Percentiles rank a stretch among this genome's conserved stretches.
These are phyloP conservation scores for Heterodera carotae DNA, from an alignment of 1,140 invertebrate genomes.

Conservation along the genomic window DNA sequence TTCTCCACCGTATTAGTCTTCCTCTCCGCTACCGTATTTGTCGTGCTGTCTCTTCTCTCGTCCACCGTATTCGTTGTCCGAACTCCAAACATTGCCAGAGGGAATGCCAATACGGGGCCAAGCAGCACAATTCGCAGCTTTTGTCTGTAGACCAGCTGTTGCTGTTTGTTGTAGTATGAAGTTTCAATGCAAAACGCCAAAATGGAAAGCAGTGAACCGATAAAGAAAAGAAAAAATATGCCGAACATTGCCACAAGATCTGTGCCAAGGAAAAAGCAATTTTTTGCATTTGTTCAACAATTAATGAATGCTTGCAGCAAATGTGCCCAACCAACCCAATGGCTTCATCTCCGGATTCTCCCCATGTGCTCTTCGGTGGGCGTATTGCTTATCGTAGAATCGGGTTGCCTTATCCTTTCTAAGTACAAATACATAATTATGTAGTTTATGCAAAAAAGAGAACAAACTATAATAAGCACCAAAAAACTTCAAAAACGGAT, in stretches of 20 bases:
- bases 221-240: not conserved
- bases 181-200: constrained; percentile 21
- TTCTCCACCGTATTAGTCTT: too few relatives aligned
- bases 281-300: not conserved
- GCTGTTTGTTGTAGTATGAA: constrained; percentile 13
- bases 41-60: too few relatives aligned
- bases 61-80: too few relatives aligned
- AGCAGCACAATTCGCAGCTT: constrained; percentile 2
- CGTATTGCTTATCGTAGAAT: not conserved
- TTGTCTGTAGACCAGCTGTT: constrained; percentile 11
- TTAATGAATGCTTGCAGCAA: too few relatives aligned
- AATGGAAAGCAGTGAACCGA: constrained; percentile 16
- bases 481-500: too few relatives aligned
- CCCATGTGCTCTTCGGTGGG: not conserved
- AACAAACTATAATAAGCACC: too few relatives aligned
- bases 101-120: not conserved
- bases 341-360: constrained; percentile 19
- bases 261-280: not conserved
- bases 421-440: too few relatives aligned
- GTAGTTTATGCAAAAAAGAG: too few relatives aligned
- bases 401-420: constrained; percentile 2
- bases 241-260: constrained; percentile 28
- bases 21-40: too few relatives aligned
- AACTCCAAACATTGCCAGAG: not conserved
- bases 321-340: not conserved